Base-by-base conservation (phyloP, 2,888 invertebrate species). In the Venustoraphidia nigricollis region DNA sequence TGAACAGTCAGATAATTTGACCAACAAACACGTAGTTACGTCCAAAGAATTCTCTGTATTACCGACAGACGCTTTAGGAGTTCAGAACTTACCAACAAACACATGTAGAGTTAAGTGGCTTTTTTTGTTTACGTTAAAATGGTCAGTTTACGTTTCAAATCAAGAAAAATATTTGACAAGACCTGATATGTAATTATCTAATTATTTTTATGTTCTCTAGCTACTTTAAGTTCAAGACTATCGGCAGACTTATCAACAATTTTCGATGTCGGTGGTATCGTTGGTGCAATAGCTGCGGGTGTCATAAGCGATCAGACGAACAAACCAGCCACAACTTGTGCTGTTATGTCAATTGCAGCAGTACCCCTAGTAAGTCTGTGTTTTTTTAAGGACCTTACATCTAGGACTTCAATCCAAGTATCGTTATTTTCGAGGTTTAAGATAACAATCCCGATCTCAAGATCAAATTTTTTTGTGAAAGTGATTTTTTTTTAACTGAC, bases 221-320 rank as follows among this genome's bases (percentile, higher is more conserved):
- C 83, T 17, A 70, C 73, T 0, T 73, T 85, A 51, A 70, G 79
- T 1, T 78, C 88, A 0, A 70, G 72, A 0, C 59, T 75, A 46
- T 83, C 88, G 46, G 90, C 90, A 2, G 77, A 84, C 66, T 59
- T 91, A 46, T 88, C 89, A 17, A 83, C 81, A 2, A 68, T 86
- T 14, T 92, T 91, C 66, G 91, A 92, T 66, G 80, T 89, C 48
- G 96, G 96, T 45, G 96, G 95, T 2, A 91, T 92, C 52, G 62
- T 76, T 47, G 96, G 95, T 42, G 95, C 92, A 13, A 83, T 95
- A 46, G 67, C 81, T 37, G 94, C 95, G 2, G 96, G 96, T 0
- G 69, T 83, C 40, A 65, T 94, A 10, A 87, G 89, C 3, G 96
- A 96, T 70, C 74, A 77, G 55, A 79, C 74, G 17, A 83, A 83